Percentiles rank a stretch among this genome's conserved stretches.
Conservation (phyloP, 23 tunicate genomes). For the Corella eumyota region DNA sequence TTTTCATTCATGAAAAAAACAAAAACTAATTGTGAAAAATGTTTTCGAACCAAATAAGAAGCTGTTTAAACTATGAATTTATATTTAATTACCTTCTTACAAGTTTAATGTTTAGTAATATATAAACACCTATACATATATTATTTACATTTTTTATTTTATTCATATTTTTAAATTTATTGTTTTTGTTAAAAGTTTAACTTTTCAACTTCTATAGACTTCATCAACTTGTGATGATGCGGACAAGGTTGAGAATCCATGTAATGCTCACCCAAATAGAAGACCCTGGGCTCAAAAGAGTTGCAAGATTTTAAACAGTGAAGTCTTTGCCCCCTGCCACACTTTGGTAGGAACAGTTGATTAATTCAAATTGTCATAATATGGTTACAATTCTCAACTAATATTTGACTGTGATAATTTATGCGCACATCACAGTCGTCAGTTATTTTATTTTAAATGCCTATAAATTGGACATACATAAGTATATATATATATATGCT, state of each 20-base stretch:
- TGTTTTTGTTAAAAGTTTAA: too few species aligned
- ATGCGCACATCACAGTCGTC: neutral
- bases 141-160: too few species aligned
- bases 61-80: neutral
- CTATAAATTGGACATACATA: neutral
- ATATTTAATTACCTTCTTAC: too few species aligned
- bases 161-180: too few species aligned
- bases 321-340: slow-evolving; percentile 34
- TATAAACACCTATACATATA: too few species aligned
- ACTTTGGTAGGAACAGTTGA: slow-evolving; percentile 13
- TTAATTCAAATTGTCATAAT: neutral
- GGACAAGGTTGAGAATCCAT: slow-evolving; percentile 8
- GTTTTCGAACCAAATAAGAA: neutral
- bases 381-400: neutral
- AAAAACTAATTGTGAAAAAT: neutral
- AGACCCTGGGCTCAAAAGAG: slow-evolving; percentile 41
- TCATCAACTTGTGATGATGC: slow-evolving; percentile 35
- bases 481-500: too few species aligned
- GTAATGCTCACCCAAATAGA: slow-evolving; percentile 25
- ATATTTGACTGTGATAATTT: neutral
- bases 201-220: slow-evolving; percentile 9
- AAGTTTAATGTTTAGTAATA: too few species aligned
- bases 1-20: neutral
- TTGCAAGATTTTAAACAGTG: slow-evolving; percentile 41
- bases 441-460: too few species aligned